A percentile compares a stretch with the other conserved stretches of the same genome.
These are phyloP conservation scores for Acipenser ruthenus DNA, from an alignment of 2,797 vertebrate genomes.

Conservation along the genomic window DNA sequence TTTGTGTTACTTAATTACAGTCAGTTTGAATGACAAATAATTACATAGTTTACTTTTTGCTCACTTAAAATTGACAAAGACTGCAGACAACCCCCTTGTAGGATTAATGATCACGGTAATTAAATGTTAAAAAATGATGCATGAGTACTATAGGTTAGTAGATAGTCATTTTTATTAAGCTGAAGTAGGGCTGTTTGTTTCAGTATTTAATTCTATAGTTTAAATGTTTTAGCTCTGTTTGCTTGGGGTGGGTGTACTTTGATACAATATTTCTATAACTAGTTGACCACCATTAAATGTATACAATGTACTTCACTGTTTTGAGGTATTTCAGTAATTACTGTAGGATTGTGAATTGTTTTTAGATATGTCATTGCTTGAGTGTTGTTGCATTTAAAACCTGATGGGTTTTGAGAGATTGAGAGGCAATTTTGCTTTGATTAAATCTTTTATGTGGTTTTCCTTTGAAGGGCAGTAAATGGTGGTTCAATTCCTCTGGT, in stretches of 20 bases:
- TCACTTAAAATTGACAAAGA: no score
- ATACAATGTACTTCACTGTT: not conserved
- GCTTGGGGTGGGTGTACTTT: not conserved
- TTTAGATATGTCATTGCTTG: no score
- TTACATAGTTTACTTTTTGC: no score
- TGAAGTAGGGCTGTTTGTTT: not conserved
- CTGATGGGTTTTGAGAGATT: not conserved
- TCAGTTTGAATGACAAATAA: no score
- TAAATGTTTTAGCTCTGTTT: no score
- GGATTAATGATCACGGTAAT: no score
- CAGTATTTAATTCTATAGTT: conserved; percentile 5
- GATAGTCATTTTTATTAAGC: no score
- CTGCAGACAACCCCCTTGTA: no score
- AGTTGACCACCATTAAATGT: conserved; percentile 15
- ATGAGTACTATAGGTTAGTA: no score
- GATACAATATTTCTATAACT: conserved; percentile 1
- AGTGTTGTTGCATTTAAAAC: no score
- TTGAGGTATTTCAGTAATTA: not conserved
- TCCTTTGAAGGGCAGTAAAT: conserved; percentile 13
- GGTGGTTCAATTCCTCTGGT: conserved; percentile 10
- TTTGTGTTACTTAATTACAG: no score
- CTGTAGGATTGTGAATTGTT: not conserved
- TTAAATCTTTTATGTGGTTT: conserved; percentile 16
- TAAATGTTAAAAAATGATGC: no score
- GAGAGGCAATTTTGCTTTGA: conserved; percentile 7